Base-by-base conservation (phyloP, 2,888 invertebrate species). In the Elegia similella region DNA sequence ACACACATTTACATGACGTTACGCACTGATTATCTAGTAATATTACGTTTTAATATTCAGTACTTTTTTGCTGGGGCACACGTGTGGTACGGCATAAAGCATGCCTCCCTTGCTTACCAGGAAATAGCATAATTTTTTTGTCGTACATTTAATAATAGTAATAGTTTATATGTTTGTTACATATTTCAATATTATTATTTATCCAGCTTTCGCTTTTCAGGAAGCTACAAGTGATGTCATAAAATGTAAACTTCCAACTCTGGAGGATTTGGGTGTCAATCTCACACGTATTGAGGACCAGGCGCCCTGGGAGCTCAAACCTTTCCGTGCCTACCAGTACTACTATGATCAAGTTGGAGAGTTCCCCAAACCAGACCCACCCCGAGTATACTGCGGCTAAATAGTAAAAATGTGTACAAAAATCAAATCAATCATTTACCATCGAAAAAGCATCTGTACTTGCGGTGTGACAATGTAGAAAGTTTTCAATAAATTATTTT, bases 241-340 rank as follows among this genome's bases (percentile, higher is more conserved):
- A 0, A 69, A 92, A 3, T 76, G 78, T 7, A 93, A 92, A 42
- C 74, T 96, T 23, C 97, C 96, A 2, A 96, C 96, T 0, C 84
- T 98, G 56, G 96, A 97, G 82, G 98, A 98, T 90, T 93, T 99
- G 62, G 98, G 98, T 13, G 94, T 99, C 1, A 88, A 85, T 38
- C 92, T 96, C 56, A 96, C 95, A 0, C 76, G 88, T 1, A 93
- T 98, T 92, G 98, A 98, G 82, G 93, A 95, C 62, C 95, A 95
- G 80, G 94, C 94, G n/a, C 94, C 95, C 0, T 98, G 96, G 95
- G 96, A 97, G 77, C 80, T 98, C 65, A 94, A 93, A 72, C 95
- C 95, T 1, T 95, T 83, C 84, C 93, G 94, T 50, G 93, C 93
- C 17, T 93, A 94, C 65, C 90, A 92, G 61, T 95, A 96, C 84